A percentile compares a stretch with the other conserved stretches of the same genome.
These are phyloP conservation scores for Heliornis fulica DNA, from an alignment of 2,113 vertebrate genomes.

Conservation along the genomic window DNA sequence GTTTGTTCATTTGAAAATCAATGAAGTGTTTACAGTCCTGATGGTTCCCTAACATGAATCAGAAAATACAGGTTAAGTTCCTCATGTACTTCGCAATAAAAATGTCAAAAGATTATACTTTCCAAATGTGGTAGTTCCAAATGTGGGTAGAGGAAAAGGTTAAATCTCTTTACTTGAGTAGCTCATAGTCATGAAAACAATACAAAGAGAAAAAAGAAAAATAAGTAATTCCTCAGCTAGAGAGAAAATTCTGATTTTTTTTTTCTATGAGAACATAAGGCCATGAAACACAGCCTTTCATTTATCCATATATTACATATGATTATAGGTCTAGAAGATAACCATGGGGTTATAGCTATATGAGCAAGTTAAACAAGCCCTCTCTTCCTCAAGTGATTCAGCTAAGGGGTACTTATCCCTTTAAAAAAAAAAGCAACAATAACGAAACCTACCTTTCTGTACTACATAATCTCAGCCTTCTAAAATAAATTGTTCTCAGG, in stretches of 20 bases:
- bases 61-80: neutral
- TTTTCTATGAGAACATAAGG: neutral
- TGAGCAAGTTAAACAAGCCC: neutral
- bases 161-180: neutral
- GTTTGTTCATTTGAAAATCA: neutral
- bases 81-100: neutral
- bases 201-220: neutral
- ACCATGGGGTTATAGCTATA: neutral
- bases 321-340: neutral
- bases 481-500: neutral
- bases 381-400: neutral
- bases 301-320: neutral
- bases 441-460: neutral
- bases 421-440: neutral
- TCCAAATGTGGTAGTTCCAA: neutral
- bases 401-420: neutral
- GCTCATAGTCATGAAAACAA: neutral
- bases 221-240: neutral
- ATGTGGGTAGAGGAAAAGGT: neutral
- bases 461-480: neutral
- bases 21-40: neutral
- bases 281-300: neutral
- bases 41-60: neutral
- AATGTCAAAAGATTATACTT: neutral
- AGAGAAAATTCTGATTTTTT: neutral